Conservation (phyloP, 2,888 invertebrate species). For the Rhaphigaster nebulosa region DNA sequence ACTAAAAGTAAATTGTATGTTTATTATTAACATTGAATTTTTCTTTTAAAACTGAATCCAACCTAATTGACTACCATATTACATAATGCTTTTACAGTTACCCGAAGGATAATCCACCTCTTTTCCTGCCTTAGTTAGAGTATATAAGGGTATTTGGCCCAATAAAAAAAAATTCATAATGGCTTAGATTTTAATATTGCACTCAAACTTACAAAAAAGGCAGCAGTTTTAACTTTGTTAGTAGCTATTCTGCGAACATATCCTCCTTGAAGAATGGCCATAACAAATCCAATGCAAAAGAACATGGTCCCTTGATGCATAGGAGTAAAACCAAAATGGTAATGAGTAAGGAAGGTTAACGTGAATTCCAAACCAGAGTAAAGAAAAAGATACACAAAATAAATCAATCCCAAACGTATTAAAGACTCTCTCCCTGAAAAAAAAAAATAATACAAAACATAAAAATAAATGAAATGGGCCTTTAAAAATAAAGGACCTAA, state of each 20-base stretch:
- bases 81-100: no score
- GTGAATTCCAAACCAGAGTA: slow-evolving; percentile 97
- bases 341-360: slow-evolving; percentile 94
- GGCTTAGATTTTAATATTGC: neutral
- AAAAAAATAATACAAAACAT: slow-evolving; percentile 37
- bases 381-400: slow-evolving; percentile 85
- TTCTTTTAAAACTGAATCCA: no score
- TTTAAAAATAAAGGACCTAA: neutral
- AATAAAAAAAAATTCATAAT: neutral
- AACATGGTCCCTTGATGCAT: slow-evolving; percentile 99
- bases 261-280: slow-evolving; percentile 92
- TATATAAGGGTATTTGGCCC: neutral
- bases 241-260: slow-evolving; percentile 86
- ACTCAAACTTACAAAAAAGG: slow-evolving; percentile 72
- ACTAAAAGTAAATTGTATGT: no score
- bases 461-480: neutral
- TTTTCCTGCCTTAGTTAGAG: neutral
- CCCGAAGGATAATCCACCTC: neutral
- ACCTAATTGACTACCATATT: neutral
- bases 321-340: slow-evolving; percentile 89
- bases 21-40: no score
- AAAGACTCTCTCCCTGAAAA: slow-evolving; percentile 75
- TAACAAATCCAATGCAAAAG: slow-evolving; percentile 89
- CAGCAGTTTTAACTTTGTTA: slow-evolving; percentile 79
- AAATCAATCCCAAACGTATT: slow-evolving; percentile 79